Evolutionary conservation across 2,888 invertebrate genomes (phyloP).

Genomic region (Papilio demoleus): DNA sequence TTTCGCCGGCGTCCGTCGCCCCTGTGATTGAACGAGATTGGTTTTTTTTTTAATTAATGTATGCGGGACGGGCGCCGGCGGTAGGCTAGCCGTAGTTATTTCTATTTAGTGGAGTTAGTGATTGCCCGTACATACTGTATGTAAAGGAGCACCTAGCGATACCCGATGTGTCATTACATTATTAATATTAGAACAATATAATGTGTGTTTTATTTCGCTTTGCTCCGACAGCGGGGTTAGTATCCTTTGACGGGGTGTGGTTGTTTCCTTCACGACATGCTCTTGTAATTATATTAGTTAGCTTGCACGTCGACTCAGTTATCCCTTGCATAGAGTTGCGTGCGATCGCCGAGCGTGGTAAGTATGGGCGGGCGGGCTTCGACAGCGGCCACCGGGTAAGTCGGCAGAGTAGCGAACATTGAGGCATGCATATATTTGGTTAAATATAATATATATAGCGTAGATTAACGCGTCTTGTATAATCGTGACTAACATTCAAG

Average conservation of each 20-base stretch:
- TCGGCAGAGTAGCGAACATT: constrained; percentile 49
- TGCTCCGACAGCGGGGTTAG: constrained; percentile 61
- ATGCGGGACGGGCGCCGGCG: constrained; percentile 56
- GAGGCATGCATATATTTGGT: constrained; percentile 54
- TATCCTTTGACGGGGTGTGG: constrained; percentile 63
- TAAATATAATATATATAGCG: constrained; percentile 45
- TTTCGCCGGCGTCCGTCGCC: constrained; percentile 56
- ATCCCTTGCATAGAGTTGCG: constrained; percentile 52
- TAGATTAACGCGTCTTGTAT: constrained; percentile 50
- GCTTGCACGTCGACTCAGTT: constrained; percentile 61
- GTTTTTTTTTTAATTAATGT: constrained; percentile 41
- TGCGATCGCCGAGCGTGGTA: constrained; percentile 47
- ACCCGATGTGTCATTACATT: constrained; percentile 81
- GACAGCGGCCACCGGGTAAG: constrained; percentile 56
- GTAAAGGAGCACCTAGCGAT: constrained; percentile 78
- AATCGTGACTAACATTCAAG: constrained; percentile 58
- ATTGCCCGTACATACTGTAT: constrained; percentile 71
- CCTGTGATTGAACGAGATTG: constrained; percentile 45
- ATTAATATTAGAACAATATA: constrained; percentile 77
- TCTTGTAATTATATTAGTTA: constrained; percentile 55
- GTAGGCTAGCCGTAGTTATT: constrained; percentile 67
- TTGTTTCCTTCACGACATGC: constrained; percentile 51
- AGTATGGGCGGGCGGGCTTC: constrained; percentile 50
- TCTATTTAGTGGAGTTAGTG: constrained; percentile 69
- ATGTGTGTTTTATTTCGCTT: constrained; percentile 79